Percentiles rank a stretch among this genome's conserved stretches.
phyloP scores from a whole-genome alignment of 1,140 invertebrate species.

The Drosophila mauritiana region DNA sequence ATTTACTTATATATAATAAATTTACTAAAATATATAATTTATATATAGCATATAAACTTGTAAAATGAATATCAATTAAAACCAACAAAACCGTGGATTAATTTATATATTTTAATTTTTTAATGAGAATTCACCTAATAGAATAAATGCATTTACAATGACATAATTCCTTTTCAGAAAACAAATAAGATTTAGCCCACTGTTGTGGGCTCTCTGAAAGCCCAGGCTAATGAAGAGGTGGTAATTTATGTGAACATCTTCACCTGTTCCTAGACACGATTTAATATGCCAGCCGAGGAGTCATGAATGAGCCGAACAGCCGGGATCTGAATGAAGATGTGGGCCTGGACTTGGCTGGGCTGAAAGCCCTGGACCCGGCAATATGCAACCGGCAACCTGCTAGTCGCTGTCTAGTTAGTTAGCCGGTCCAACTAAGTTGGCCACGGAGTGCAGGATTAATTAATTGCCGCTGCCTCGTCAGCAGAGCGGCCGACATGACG shows the following conservation, averaged over 20 bases:
- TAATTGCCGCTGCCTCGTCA: conserved; percentile 66
- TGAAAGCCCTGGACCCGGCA: neutral
- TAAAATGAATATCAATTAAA: too few relatives aligned
- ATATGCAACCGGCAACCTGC: conserved; percentile 35
- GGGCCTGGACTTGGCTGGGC: conserved; percentile 14
- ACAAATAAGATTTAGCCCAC: conserved; percentile 21
- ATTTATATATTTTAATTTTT: too few relatives aligned
- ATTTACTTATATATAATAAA: too few relatives aligned
- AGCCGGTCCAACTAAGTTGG: conserved; percentile 20
- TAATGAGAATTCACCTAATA: too few relatives aligned
- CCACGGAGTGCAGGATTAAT: conserved; percentile 76
- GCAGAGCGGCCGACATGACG: conserved; percentile 62
- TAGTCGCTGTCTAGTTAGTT: conserved; percentile 58
- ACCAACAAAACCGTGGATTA: too few relatives aligned
- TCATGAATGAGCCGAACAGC: conserved; percentile 61
- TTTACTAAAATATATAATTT: too few relatives aligned
- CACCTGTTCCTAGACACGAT: conserved; percentile 78
- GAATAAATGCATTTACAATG: too few relatives aligned
- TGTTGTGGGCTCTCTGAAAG: conserved; percentile 40
- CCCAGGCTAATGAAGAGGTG: conserved; percentile 77
- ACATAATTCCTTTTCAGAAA: neutral
- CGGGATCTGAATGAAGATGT: conserved; percentile 66
- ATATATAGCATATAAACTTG: too few relatives aligned
- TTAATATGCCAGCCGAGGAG: conserved; percentile 63
- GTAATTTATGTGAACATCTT: conserved; percentile 82